Conservation (phyloP, 2,888 invertebrate genomes). For the Biston betularia region DNA sequence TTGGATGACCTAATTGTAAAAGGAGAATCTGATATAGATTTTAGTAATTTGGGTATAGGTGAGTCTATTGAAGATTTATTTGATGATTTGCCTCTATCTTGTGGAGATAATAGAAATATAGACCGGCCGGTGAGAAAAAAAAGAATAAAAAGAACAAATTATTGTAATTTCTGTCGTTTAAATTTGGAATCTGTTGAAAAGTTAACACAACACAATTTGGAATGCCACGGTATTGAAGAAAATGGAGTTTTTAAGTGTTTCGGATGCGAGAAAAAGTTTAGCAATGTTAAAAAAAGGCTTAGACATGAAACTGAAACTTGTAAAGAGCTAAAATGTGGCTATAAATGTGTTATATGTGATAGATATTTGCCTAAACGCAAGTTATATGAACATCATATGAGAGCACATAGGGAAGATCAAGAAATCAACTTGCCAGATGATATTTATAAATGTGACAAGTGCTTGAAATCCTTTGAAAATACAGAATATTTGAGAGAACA, state of each 20-base stretch:
- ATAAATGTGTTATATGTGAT: conserved; percentile 68
- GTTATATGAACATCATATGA: conserved; percentile 67
- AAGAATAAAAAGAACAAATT: conserved; percentile 56
- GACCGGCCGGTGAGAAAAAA: conserved; percentile 43
- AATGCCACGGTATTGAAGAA: conserved; percentile 62
- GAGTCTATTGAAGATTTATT: conserved; percentile 28
- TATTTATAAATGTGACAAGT: conserved; percentile 70
- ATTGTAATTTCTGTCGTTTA: conserved; percentile 68
- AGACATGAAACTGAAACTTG: conserved; percentile 71
- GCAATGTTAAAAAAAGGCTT: conserved; percentile 59
- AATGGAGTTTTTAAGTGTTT: conserved; percentile 69
- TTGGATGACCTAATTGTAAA: conserved; percentile 9
- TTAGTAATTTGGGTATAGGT: conserved; percentile 29
- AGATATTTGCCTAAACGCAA: conserved; percentile 65
- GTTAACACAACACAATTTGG: conserved; percentile 60
- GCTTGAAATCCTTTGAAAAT: conserved; percentile 62
- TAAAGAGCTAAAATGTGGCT: conserved; percentile 71
- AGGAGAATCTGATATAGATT: conserved; percentile 20
- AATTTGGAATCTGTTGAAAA: conserved; percentile 58
- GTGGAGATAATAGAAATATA: conserved; percentile 12
- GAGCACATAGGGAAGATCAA: conserved; percentile 64
- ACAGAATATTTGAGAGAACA: conserved; percentile 63
- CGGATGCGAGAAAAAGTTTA: conserved; percentile 73
- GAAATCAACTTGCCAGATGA: conserved; percentile 59
- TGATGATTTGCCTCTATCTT: conserved; percentile 25